Evolutionary conservation across 1,140 invertebrate species (phyloP).

Genomic region (Lutraria rhynchaena): DNA sequence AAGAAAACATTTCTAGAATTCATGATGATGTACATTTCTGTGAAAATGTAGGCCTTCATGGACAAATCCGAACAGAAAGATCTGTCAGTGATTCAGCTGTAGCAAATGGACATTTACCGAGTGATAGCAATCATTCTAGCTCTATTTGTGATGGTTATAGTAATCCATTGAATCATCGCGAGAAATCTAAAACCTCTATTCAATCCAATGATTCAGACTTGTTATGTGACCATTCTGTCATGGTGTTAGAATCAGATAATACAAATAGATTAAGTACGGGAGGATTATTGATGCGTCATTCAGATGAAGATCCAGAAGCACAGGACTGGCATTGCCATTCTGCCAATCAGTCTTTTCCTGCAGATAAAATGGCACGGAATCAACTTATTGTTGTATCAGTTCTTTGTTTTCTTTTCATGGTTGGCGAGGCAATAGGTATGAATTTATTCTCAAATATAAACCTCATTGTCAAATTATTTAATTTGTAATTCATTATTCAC

Average conservation of each 20-base stretch:
- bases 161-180: background rate
- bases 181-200: slow-evolving; percentile 1
- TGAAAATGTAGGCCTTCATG: background rate
- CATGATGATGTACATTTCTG: background rate
- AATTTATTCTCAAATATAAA: no score
- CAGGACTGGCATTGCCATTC: slow-evolving; percentile 67
- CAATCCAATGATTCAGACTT: slow-evolving; percentile 39
- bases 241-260: background rate
- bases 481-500: no score
- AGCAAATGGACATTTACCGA: background rate
- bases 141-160: background rate
- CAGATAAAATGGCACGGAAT: slow-evolving; percentile 85
- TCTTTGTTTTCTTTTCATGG: slow-evolving; percentile 96
- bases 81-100: background rate
- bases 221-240: slow-evolving; percentile 8
- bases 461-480: no score
- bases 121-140: background rate
- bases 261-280: background rate
- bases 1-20: slow-evolving; percentile 2
- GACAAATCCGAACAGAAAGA: background rate
- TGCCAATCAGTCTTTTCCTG: slow-evolving; percentile 13
- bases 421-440: slow-evolving; percentile 92
- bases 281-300: background rate
- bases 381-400: slow-evolving; percentile 94
- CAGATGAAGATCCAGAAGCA: slow-evolving; percentile 3